Conservation (phyloP, 1,140 invertebrate species). For the Apocrypta bakeri region DNA sequence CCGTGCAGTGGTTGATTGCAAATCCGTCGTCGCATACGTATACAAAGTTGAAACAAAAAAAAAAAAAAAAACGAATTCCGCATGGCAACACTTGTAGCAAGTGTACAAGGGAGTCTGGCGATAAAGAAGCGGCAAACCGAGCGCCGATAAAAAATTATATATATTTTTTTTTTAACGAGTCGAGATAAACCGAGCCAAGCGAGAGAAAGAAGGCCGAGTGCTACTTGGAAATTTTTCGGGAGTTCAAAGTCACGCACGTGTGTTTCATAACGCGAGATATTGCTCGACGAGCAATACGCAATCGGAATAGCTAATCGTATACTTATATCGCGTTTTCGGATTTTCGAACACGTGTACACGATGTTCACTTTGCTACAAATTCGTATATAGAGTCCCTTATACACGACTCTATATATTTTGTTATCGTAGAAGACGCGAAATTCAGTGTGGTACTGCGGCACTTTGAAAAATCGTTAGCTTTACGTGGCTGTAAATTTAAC, state of each 20-base stretch:
- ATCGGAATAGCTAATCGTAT: background rate
- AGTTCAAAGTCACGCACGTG: conserved; percentile 4
- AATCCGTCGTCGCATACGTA: too few species aligned
- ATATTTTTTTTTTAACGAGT: too few species aligned
- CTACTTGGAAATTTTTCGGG: background rate
- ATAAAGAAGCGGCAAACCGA: too few species aligned
- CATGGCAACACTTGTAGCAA: background rate
- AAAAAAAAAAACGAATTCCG: too few species aligned
- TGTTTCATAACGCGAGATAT: conserved; percentile 2
- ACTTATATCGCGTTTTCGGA: background rate
- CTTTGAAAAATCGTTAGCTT: too few species aligned
- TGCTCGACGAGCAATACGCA: background rate
- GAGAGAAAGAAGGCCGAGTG: background rate
- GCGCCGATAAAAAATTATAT: background rate
- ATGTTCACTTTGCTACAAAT: background rate
- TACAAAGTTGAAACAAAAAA: too few species aligned
- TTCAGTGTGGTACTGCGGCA: too few species aligned
- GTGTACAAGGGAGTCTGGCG: too few species aligned
- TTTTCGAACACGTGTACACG: background rate
- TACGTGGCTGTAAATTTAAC: too few species aligned
- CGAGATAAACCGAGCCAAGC: background rate
- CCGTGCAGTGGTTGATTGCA: too few species aligned
- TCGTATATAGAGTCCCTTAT: background rate
- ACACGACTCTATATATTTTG: too few species aligned
- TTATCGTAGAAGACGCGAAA: too few species aligned